phyloP scores from a whole-genome alignment of 2,888 invertebrate genomes.

The Resseliella maxima region DNA sequence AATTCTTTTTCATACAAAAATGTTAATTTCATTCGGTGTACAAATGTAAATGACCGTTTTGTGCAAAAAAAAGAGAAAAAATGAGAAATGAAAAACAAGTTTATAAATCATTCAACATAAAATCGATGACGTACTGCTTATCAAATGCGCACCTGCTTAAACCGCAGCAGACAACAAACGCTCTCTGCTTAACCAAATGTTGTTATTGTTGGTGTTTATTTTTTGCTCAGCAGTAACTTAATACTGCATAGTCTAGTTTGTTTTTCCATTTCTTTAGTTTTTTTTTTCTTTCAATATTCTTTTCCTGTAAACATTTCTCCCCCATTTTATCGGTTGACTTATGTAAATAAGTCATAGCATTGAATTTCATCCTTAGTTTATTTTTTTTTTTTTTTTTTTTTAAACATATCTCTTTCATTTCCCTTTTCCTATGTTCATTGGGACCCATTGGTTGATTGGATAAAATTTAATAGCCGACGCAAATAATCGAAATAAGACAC shows the following conservation, averaged over 20 bases:
- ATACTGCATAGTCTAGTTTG: not conserved
- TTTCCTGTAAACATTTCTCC: not conserved
- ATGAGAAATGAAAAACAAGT: conserved; percentile 27
- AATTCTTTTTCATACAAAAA: too few relatives aligned
- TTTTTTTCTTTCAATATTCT: not conserved
- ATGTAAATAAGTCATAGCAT: not conserved
- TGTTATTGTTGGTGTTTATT: conserved; percentile 9
- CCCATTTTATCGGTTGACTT: not conserved
- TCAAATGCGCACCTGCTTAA: conserved; percentile 51
- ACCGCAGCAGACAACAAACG: conserved; percentile 46
- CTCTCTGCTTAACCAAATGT: not conserved
- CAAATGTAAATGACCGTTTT: too few relatives aligned
- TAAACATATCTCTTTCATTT: not conserved
- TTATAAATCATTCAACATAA: not conserved
- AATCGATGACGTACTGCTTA: conserved; percentile 45
- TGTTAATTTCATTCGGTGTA: too few relatives aligned
- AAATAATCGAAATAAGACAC: conserved; percentile 47
- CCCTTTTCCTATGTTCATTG: not conserved
- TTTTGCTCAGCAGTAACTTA: not conserved
- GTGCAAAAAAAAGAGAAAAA: not conserved
- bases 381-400: not conserved
- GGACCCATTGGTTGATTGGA: not conserved
- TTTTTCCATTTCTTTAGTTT: not conserved
- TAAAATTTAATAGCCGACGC: not conserved
- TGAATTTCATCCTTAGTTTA: not conserved